Conservation (phyloP, 2,113 vertebrate genomes). For the Phaethon lepturus region DNA sequence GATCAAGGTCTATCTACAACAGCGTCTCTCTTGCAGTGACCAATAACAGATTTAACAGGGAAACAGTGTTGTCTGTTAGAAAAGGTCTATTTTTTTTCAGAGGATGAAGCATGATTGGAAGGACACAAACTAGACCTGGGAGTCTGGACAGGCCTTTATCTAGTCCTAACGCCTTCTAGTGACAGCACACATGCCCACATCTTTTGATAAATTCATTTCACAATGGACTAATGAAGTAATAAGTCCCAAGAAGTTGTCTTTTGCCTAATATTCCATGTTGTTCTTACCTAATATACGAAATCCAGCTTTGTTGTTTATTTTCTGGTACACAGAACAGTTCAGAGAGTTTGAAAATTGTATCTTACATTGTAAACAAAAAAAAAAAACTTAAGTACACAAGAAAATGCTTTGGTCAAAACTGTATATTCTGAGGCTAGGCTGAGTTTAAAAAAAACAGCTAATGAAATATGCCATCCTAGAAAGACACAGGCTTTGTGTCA, state of each 20-base stretch:
- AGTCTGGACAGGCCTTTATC: not conserved
- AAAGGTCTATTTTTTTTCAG: not conserved
- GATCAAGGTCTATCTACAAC: not conserved
- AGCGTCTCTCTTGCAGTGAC: fast-evolving
- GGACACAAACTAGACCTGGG: not conserved
- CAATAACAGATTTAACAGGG: not conserved
- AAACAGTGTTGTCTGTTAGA: not conserved
- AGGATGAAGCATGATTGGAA: not conserved
- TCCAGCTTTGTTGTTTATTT: not conserved
- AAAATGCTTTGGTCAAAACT: not conserved
- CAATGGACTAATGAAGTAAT: not conserved
- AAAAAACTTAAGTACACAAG: not conserved
- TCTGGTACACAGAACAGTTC: not conserved
- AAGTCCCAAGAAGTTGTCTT: not conserved
- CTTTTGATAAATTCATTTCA: not conserved
- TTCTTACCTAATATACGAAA: not conserved
- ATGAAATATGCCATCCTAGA: not conserved
- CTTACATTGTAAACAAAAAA: not conserved
- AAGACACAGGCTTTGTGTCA: not conserved
- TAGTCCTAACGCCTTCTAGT: not conserved
- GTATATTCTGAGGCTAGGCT: conserved; percentile 11
- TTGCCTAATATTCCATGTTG: not conserved
- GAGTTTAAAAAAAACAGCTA: conserved; percentile 2
- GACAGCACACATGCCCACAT: not conserved
- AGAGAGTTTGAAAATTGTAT: conserved; percentile 32